A percentile compares a stretch with the other conserved stretches of the same genome.
phyloP scores from a whole-genome alignment of 1,140 invertebrate species.

The Ephestia elutella region DNA sequence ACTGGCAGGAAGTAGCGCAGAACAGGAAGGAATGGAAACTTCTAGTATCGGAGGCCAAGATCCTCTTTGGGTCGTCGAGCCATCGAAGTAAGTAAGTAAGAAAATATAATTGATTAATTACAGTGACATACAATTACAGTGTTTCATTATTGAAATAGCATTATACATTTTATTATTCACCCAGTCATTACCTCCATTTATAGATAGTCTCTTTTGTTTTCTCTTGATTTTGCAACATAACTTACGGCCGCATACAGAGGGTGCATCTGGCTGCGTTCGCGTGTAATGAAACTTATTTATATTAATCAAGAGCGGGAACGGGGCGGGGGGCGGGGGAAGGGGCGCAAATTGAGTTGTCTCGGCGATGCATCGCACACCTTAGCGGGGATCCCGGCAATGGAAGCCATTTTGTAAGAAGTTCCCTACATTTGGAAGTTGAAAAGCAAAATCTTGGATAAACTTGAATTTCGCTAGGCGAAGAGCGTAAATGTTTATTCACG shows the following conservation, averaged over 20 bases:
- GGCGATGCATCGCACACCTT: slow-evolving; percentile 1
- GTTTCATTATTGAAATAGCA: too few species aligned
- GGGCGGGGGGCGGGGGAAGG: background rate
- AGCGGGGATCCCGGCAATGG: background rate
- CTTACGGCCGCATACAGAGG: background rate
- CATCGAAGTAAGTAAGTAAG: too few species aligned
- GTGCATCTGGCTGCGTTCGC: slow-evolving; percentile 1
- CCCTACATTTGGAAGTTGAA: background rate
- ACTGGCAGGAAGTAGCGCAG: too few species aligned
- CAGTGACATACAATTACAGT: too few species aligned
- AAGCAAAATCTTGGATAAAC: background rate
- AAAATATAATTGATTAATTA: too few species aligned
- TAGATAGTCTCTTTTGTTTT: background rate
- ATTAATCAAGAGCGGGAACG: background rate
- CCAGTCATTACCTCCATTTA: too few species aligned
- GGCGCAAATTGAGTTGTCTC: background rate
- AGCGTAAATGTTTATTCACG: background rate
- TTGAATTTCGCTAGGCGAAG: background rate
- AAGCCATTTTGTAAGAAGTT: slow-evolving; percentile 2
- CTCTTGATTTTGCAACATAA: background rate
- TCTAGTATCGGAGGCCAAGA: too few species aligned
- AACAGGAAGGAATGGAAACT: too few species aligned
- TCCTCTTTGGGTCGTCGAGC: too few species aligned
- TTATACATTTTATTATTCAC: too few species aligned
- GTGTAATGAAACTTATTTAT: slow-evolving; percentile 5